Evolutionary conservation across 2,888 invertebrate species (phyloP), one percentile per base, ranked within the genome.

Genomic region (Orgyia antiqua): DNA sequence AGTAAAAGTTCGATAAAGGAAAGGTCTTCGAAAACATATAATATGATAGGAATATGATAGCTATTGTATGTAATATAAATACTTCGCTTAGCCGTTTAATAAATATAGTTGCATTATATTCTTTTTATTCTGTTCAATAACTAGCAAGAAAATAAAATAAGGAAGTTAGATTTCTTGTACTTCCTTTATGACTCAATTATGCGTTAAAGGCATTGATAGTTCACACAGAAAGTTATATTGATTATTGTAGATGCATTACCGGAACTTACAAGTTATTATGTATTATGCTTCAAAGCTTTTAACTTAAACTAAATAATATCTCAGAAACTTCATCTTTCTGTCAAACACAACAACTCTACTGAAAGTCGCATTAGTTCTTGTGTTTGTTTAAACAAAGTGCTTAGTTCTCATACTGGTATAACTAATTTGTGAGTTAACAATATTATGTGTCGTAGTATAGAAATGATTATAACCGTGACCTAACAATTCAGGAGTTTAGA

Each of bases 381-480:
- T 20, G 19, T 19, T 19, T 4, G n/a, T n/a, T n/a, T n/a, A n/a
- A n/a, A n/a, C n/a, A 8, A n/a, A 1, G 20, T 20, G 8, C 18
- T 9, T 13, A 10, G 34, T 41, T 51, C 50, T 41, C 53, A 42
- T 45, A 34, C 36, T 25, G 26, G 40, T 38, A 37, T 51, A 28
- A 36, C 31, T 28, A 31, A 37, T 42, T 33, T 39, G 20, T 29
- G 38, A 23, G 28, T 36, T 19, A 45, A 49, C 39, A 52, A 52
- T 37, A 28, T 37, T 45, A 29, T 10, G 29, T 35, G 32, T 39
- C 39, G 40, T 36, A 37, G 4, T 47, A 45, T 55, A 36, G 35
- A 48, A 48, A 55, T 42, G 35, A 51, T 41, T 50, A 53, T 42
- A 45, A 37, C 54, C 55, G 51, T 57, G 59, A 57, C 57, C 50